phyloP scores from a whole-genome alignment of 2,113 vertebrate species.

The Siniperca knerii region DNA sequence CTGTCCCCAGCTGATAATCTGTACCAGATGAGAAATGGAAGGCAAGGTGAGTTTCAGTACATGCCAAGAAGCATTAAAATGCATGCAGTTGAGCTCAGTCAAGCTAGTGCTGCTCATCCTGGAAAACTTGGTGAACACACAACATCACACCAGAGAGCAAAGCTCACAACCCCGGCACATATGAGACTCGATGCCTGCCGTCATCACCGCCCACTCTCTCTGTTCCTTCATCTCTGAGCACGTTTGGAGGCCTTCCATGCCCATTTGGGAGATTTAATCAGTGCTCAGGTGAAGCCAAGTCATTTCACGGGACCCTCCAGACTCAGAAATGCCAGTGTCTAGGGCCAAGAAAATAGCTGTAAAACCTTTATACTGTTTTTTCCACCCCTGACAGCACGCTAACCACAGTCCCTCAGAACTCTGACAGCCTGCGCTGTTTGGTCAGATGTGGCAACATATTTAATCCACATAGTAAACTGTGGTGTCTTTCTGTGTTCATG shows the following conservation, averaged over 20 bases:
- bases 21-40: slow-evolving; percentile 67
- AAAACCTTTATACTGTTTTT: slow-evolving; percentile 46
- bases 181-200: slow-evolving; percentile 15
- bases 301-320: slow-evolving; percentile 63
- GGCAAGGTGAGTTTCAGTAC: slow-evolving; percentile 24
- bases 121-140: slow-evolving; percentile 32
- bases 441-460: slow-evolving; percentile 47
- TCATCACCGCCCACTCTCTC: slow-evolving; percentile 12
- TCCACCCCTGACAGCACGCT: slow-evolving; percentile 28
- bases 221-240: slow-evolving; percentile 30
- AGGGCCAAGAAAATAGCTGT: slow-evolving; percentile 64
- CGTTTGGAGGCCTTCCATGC: slow-evolving; percentile 56
- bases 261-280: slow-evolving; percentile 60
- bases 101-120: slow-evolving; percentile 28
- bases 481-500: slow-evolving; percentile 11
- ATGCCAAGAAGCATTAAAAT: slow-evolving; percentile 17
- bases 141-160: slow-evolving; percentile 17
- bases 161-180: slow-evolving; percentile 10
- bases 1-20: slow-evolving; percentile 60
- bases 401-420: slow-evolving; percentile 39
- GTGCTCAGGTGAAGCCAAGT: slow-evolving; percentile 57
- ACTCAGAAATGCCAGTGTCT: slow-evolving; percentile 50
- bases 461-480: slow-evolving; percentile 37
- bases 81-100: slow-evolving; percentile 17
- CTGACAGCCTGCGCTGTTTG: slow-evolving; percentile 9